These are phyloP conservation scores for Oscheius sp. DNA, from an alignment of 2,888 invertebrate genomes.

Conservation along the genomic window DNA sequence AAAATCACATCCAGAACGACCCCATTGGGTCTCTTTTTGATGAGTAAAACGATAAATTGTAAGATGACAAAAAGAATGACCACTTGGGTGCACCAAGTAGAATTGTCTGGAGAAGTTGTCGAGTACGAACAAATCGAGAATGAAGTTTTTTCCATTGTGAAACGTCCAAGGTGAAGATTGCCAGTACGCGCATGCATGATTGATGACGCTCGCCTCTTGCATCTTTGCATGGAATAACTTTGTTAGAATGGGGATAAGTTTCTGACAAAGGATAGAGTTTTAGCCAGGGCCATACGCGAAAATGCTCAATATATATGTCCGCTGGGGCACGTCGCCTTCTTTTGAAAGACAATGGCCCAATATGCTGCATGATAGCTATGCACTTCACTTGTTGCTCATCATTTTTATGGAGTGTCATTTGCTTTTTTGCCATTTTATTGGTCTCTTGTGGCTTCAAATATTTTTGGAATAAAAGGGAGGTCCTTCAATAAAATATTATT, in stretches of 20 bases:
- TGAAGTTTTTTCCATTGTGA: constrained; percentile 23
- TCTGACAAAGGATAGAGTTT: constrained; percentile 15
- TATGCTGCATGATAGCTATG: constrained; percentile 14
- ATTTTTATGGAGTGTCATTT: constrained; percentile 10
- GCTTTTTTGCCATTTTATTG: not conserved
- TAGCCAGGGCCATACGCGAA: not conserved
- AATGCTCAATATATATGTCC: constrained; percentile 29
- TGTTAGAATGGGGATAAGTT: constrained; percentile 12
- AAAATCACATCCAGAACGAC: constrained; percentile 15
- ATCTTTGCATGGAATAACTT: constrained; percentile 11
- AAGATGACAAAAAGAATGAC: not conserved
- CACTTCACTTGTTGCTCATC: constrained; percentile 12
- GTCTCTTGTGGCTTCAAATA: too few species aligned
- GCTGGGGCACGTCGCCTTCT: constrained; percentile 26
- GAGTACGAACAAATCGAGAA: not conserved
- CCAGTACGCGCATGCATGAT: constrained; percentile 25
- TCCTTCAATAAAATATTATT: too few species aligned
- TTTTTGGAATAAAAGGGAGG: too few species aligned
- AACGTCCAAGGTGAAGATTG: constrained; percentile 26
- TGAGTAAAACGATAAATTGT: constrained; percentile 5
- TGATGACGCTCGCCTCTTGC: constrained; percentile 8
- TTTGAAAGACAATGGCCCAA: constrained; percentile 17
- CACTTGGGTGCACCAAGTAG: too few species aligned
- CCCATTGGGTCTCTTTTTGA: constrained; percentile 5
- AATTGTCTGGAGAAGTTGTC: too few species aligned